Conservation (phyloP, 2,113 vertebrate species). For the Pogonocichla stellata region DNA sequence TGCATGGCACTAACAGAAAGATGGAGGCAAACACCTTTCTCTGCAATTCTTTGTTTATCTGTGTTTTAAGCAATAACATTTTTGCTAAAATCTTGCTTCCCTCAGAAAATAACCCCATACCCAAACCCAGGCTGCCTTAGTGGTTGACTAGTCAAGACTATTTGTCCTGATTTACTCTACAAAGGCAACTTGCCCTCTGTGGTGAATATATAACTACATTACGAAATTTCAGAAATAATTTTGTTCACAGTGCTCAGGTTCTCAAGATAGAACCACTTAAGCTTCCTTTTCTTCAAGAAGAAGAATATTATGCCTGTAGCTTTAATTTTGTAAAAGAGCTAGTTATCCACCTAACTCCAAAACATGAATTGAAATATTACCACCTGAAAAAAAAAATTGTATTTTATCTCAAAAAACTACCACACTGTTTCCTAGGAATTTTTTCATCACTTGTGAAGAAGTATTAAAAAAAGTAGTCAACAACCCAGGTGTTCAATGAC, state of each 20-base stretch:
- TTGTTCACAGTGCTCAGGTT: background rate
- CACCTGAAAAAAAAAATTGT: background rate
- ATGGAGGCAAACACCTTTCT: background rate
- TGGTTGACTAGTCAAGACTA: background rate
- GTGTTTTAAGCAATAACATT: background rate
- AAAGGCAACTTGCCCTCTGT: background rate
- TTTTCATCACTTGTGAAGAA: background rate
- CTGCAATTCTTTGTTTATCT: background rate
- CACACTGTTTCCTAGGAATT: background rate
- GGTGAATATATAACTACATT: background rate
- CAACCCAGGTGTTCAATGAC: rapidly evolving
- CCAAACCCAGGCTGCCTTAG: background rate
- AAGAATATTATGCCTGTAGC: background rate
- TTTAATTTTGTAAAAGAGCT: background rate
- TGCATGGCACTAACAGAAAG: background rate
- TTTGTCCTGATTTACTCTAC: background rate
- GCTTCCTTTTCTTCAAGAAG: background rate
- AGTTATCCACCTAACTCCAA: background rate
- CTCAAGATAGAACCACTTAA: background rate
- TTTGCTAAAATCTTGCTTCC: background rate
- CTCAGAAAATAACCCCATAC: background rate
- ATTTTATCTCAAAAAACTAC: background rate
- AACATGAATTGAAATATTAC: background rate
- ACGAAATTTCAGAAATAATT: background rate
- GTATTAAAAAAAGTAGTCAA: background rate